Evolutionary conservation across 2,113 vertebrate species (phyloP).

Genomic region (Colius striatus): DNA sequence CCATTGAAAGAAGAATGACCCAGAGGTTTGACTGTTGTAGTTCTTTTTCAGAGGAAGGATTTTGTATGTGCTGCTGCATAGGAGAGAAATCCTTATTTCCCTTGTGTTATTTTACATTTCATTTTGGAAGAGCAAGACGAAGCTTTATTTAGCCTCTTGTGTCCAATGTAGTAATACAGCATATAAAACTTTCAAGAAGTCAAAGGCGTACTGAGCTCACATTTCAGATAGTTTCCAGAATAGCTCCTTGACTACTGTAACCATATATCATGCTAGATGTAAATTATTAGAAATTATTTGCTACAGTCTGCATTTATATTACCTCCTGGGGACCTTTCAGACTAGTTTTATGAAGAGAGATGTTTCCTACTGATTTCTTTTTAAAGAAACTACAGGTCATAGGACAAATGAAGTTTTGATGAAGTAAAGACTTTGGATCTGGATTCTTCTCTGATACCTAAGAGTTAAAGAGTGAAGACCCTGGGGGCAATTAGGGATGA

Average conservation of each 20-base stretch:
- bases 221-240: slow-evolving; percentile 26
- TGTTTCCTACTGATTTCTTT: neutral
- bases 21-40: neutral
- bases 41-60: neutral
- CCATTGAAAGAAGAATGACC: neutral
- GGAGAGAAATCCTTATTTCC: neutral
- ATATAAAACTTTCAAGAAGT: slow-evolving; percentile 22
- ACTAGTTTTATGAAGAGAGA: slow-evolving; percentile 15
- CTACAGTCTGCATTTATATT: neutral
- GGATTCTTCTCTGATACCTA: neutral
- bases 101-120: neutral
- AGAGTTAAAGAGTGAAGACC: neutral
- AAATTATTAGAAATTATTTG: slow-evolving; percentile 56
- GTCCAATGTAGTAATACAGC: neutral
- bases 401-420: neutral
- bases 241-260: slow-evolving; percentile 14
- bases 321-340: slow-evolving; percentile 33
- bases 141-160: slow-evolving; percentile 25
- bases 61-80: neutral
- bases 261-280: neutral
- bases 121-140: neutral
- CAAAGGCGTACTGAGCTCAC: neutral
- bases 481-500: neutral
- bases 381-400: neutral
- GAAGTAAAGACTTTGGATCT: neutral